Evolutionary conservation across 2,797 vertebrate species (phyloP), one percentile per base, ranked within the genome.

Genomic region (Glossophaga mutica): DNA sequence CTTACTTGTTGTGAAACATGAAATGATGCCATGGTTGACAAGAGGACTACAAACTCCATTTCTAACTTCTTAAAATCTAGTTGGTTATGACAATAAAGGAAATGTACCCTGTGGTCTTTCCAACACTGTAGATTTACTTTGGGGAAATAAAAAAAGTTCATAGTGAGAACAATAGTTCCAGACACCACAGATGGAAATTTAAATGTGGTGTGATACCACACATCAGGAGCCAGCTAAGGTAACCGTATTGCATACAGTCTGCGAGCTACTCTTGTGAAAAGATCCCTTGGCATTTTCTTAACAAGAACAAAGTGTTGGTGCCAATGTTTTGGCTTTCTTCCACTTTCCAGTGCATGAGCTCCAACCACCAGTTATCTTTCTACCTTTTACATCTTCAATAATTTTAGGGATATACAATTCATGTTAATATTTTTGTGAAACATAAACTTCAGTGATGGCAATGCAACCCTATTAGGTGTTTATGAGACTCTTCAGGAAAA

Each of bases 151-250:
- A 59, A 42, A n/a, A 95, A 71, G 79, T 98, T 95, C 77, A 32
- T 95, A 97, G 89, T 95, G 74, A 87, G 95, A 98, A 98, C 97
- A 98, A 98, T 97, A 97, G 96, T 48, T 98, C 59, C 96, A 98
- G 97, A 97, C 97, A 98, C 93, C 96, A 98, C 97, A 98, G 98
- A 98, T 98, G 98, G 98, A 97, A 97, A 98, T 98, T 97, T 98
- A 96, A 98, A 98, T 97, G 97, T 98, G 97, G 96, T 98, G 98
- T 97, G 97, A 98, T 98, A 93, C 96, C 87, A 95, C 97, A 98
- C 98, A 98, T 98, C 97, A 98, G 98, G 97, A 98, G 95, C 96
- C 96, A 97, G 97, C 98, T 98, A 98, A 98, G 98, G 98, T 98
- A 98, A 98, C 95, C 96, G 93, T 92, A 97, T 93, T 87, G 70